Conservation (phyloP, 2,113 vertebrate genomes). For the Panthera leo region DNA sequence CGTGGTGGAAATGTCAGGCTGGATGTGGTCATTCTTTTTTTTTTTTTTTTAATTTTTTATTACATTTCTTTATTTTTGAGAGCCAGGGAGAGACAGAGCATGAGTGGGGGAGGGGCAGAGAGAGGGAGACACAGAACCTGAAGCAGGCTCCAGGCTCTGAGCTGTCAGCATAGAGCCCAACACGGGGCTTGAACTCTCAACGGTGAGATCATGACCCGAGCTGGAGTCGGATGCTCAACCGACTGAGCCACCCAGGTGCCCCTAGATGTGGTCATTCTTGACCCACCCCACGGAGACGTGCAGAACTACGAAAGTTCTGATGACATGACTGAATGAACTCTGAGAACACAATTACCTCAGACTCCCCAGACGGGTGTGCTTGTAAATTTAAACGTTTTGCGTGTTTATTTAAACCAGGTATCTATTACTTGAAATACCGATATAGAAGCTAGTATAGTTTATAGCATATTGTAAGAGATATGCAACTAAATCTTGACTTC, state of each 20-base stretch:
- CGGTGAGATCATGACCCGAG: no score
- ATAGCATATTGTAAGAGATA: background rate
- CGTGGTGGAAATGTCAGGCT: background rate
- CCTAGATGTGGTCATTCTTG: background rate
- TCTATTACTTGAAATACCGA: background rate
- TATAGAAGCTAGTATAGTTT: background rate
- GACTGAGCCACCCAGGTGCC: no score
- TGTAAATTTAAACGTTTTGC: background rate
- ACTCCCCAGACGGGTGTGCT: background rate
- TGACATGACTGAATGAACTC: background rate
- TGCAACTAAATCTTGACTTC: background rate
- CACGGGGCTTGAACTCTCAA: no score
- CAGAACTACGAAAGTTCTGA: accelerated
- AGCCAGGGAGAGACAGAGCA: no score
- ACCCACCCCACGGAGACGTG: background rate
- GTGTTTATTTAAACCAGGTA: background rate
- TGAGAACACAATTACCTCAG: background rate
- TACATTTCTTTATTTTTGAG: no score
- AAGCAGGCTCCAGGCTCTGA: no score
- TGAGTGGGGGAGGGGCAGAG: no score
- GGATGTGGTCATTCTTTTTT: background rate
- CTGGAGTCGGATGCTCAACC: no score
- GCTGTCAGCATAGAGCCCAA: no score
- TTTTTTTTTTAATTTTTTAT: no score
- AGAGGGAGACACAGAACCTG: no score